Evolutionary conservation across 2,888 invertebrate genomes (phyloP), one percentile per base, ranked within the genome.

Genomic region (Chymomyza fuscimana): DNA sequence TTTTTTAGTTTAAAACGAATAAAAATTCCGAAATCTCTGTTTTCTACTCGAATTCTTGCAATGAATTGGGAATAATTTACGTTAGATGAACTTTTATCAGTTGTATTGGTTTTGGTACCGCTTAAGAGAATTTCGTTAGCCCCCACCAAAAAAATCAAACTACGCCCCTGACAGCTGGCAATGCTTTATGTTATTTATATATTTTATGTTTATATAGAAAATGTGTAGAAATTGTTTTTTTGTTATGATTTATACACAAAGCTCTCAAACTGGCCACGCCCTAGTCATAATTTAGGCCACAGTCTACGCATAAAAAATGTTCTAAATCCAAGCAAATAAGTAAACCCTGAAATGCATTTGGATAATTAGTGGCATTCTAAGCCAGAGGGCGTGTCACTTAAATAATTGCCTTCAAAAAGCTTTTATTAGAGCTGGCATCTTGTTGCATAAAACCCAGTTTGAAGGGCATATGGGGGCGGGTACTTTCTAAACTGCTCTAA

Each of bases 181-280:
- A 73, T 80, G 74, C 72, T 84, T 86, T 79, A 79, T 80, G 81
- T 74, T 76, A 65, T 75, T 72, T 80, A 73, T 76, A 74, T 75
- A 79, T 68, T 83, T 12, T 46, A 46, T 76, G 68, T 74, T 73
- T 80, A 73, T 76, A 74, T 75, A 79, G 66, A 85, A 82, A 81
- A 85, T 83, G 79, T 80, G 29, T 16, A 63, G 51, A 63, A 50
- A 51, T 63, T 50, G 62, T 82, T 80, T 63, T 25, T 40, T 36
- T 74, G 67, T 67, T 76, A 79, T 83, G 88, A 83, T 88, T 84
- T 86, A 88, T 81, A 69, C 54, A 22, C 68, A 69, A 63, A 66
- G 64, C 65, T 59, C 73, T 67, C 65, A 61, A 69, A 68, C 61
- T 68, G 66, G 80, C 80, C 82, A 77, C 80, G 66, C 78, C 87